Conservation (phyloP, 2,113 vertebrate genomes). For the Dermatemys mawii region DNA sequence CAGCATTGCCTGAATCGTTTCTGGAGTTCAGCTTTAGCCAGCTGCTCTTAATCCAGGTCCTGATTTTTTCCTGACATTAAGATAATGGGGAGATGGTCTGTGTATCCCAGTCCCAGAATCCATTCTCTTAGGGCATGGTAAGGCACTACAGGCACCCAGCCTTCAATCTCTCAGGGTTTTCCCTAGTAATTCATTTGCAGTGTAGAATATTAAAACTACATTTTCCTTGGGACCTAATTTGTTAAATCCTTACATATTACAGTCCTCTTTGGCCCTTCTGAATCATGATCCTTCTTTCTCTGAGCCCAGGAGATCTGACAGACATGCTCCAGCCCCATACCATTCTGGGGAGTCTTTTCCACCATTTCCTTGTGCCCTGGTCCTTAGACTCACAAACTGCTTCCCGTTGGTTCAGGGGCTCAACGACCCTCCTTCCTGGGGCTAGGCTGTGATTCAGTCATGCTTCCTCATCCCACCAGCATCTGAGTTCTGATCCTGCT, state of each 20-base stretch:
- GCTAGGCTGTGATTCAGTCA: not conserved
- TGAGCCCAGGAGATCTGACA: not conserved
- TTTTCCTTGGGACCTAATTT: not conserved
- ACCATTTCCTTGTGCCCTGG: accelerated
- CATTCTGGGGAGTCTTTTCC: not conserved
- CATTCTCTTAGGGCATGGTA: not conserved
- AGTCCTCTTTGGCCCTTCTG: not conserved
- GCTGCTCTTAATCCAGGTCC: not conserved
- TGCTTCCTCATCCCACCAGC: not conserved
- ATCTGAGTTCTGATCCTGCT: not conserved
- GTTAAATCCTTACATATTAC: not conserved
- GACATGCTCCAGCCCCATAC: too few species aligned
- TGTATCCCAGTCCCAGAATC: not conserved
- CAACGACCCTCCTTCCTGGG: not conserved
- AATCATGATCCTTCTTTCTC: not conserved
- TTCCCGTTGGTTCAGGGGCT: not conserved
- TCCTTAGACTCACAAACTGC: not conserved
- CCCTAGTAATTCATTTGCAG: not conserved
- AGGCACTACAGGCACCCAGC: not conserved
- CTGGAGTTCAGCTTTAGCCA: not conserved
- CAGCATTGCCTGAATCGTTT: not conserved
- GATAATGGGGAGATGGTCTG: not conserved
- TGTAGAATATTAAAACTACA: not conserved
- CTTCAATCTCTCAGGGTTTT: accelerated
- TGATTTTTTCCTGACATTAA: not conserved